Percentiles rank a stretch among this genome's conserved stretches.
Evolutionary conservation across 2,888 invertebrate genomes (phyloP).

Genomic region (Augiades crinisus): DNA sequence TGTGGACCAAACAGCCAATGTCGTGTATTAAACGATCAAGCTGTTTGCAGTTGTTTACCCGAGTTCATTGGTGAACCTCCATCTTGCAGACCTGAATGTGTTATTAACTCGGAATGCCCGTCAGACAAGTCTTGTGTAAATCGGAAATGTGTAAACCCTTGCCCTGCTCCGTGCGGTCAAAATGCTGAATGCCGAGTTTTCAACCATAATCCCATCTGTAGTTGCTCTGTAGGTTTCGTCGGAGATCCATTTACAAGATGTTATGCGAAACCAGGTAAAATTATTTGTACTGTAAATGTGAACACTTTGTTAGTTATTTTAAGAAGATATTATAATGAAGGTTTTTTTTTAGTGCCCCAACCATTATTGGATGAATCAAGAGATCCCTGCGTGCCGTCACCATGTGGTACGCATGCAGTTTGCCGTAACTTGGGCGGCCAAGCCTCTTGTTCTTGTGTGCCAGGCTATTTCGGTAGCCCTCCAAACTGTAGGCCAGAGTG

Average conservation of each 20-base stretch:
- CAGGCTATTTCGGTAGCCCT: conserved; percentile 83
- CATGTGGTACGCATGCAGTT: conserved; percentile 84
- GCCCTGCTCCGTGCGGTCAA: conserved; percentile 86
- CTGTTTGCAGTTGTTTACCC: conserved; percentile 86
- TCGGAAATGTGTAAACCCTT: conserved; percentile 87
- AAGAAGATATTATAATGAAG: neutral
- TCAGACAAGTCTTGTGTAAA: conserved; percentile 84
- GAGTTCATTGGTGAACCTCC: conserved; percentile 86
- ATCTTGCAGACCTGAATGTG: conserved; percentile 85
- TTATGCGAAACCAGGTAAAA: conserved; percentile 74
- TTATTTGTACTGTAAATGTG: neutral
- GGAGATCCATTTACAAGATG: conserved; percentile 87
- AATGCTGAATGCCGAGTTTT: conserved; percentile 86
- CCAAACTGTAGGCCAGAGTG: conserved; percentile 87
- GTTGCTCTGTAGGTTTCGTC: conserved; percentile 81
- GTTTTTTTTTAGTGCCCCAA: conserved; percentile 47
- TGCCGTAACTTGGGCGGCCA: conserved; percentile 80
- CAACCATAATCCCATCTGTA: conserved; percentile 87
- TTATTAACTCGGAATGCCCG: conserved; percentile 84
- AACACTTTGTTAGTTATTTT: neutral
- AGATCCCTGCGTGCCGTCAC: conserved; percentile 85
- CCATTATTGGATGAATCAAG: conserved; percentile 59
- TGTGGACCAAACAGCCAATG: conserved; percentile 84
- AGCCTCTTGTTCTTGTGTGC: conserved; percentile 83
- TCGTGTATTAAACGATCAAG: conserved; percentile 79